Base-by-base conservation (phyloP, 2,797 vertebrate species). In the Helarctos malayanus region DNA sequence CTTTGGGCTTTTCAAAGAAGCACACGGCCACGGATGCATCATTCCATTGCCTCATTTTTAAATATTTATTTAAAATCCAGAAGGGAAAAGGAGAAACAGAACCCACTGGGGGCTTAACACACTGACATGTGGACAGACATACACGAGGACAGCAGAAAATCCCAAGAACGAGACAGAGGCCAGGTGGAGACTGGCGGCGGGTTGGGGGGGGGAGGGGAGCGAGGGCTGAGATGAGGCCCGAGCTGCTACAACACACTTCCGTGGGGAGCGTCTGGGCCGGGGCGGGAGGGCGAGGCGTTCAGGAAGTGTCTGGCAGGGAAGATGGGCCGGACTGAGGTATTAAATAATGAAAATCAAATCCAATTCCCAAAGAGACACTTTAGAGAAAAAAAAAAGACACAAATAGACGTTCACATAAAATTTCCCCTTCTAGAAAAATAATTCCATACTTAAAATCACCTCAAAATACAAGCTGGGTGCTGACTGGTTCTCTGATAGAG, bases 41-140 rank as follows among this genome's bases (percentile, higher is more conserved):
- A 18, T 99, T 98, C 98, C 98, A 97, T 98, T 98, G 99, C 98
- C 98, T 99, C 99, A 98, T 98, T 99, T 99, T 99, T 99, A 99
- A 99, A 99, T 99, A 99, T 99, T 99, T 99, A 99, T 99, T 99
- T 98, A 99, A 99, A 98, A 98, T 99, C 92, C 95, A 98, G 98
- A 98, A 98, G 99, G 94, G 98, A 99, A 92, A 95, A 90, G 52
- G 83, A 71, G 82, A 83, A 54, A 89, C 6, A 1, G 73, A 93
- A 97, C 86, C 92, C 94, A n/a, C 11, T 68, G 80, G 94, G 94
- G 82, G 38, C 89, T 89, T 71, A 91, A 94, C 94, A 97, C 97
- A 95, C 32, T 49, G 92, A 98, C 97, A 95, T 61, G 56, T 92
- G 69, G 95, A 98, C 96, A 96, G 92, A 97, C 92, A 15, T 23